A percentile compares a stretch with the other conserved stretches of the same genome.
Evolutionary conservation across 2,888 invertebrate genomes (phyloP).

Genomic region (Microplitis manilae): DNA sequence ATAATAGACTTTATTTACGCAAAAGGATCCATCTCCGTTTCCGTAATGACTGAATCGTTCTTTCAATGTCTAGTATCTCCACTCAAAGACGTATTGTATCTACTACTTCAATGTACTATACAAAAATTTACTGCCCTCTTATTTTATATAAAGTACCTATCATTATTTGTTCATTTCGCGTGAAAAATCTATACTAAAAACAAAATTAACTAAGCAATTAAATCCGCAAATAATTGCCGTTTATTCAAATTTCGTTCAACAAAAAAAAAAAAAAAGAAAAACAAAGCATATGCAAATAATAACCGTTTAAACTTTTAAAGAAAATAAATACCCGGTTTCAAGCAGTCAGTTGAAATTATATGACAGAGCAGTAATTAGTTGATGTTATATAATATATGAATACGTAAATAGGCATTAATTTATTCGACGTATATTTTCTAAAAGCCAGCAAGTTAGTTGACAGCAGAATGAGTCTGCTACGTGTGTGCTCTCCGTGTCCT

Average conservation of each 20-base stretch:
- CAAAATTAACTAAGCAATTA: not conserved
- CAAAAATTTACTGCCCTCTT: not conserved
- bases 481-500: not conserved
- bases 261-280: not conserved
- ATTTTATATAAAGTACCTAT: not conserved
- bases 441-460: not conserved
- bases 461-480: not conserved
- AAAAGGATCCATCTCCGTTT: not conserved
- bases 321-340: slow-evolving; percentile 8
- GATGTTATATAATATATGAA: slow-evolving; percentile 15
- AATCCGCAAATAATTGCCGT: not conserved
- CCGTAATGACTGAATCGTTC: not conserved
- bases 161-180: not conserved
- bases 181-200: not conserved
- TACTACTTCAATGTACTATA: not conserved
- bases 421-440: not conserved
- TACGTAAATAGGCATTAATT: slow-evolving; percentile 8
- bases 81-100: not conserved
- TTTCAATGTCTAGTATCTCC: not conserved
- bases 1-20: not conserved
- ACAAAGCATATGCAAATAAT: not conserved
- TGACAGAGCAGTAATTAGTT: slow-evolving; percentile 4
- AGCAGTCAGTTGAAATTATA: not conserved
- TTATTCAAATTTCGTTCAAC: not conserved
- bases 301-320: not conserved